Conservation (phyloP, 1,140 invertebrate genomes). For the Drosophila melanica region DNA sequence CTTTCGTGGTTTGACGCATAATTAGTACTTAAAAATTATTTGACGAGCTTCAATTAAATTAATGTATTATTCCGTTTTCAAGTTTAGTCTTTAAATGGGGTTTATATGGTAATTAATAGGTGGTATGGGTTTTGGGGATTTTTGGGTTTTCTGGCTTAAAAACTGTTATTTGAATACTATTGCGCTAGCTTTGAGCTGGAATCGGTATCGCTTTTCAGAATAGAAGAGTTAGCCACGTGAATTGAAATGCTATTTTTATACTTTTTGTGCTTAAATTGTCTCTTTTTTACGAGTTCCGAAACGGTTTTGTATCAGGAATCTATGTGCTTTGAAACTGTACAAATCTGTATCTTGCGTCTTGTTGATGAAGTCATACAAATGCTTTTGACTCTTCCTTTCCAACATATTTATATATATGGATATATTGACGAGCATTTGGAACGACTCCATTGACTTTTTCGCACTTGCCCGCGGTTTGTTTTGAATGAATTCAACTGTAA, state of each 20-base stretch:
- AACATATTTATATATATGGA: neutral
- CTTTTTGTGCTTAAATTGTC: too few species aligned
- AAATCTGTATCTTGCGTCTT: neutral
- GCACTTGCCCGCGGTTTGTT: slow-evolving; percentile 48
- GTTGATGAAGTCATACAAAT: slow-evolving; percentile 25
- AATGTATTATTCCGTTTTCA: slow-evolving; percentile 64
- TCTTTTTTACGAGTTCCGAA: too few species aligned
- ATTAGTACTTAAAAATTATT: slow-evolving; percentile 79
- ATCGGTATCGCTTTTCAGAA: too few species aligned
- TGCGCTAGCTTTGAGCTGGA: too few species aligned
- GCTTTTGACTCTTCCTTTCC: neutral
- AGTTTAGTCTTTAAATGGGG: slow-evolving; percentile 32
- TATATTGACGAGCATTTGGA: slow-evolving; percentile 13
- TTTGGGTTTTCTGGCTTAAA: too few species aligned
- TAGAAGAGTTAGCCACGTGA: too few species aligned
- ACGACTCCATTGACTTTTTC: slow-evolving; percentile 43
- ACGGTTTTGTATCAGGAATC: too few species aligned
- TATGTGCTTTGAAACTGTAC: neutral
- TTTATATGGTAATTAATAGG: slow-evolving; percentile 10
- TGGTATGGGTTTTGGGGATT: neutral
- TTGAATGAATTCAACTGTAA: slow-evolving; percentile 83
- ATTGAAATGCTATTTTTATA: too few species aligned
- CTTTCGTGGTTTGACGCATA: slow-evolving; percentile 70
- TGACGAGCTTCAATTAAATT: slow-evolving; percentile 80
- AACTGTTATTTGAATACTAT: too few species aligned